A percentile compares a stretch with the other conserved stretches of the same genome.
Evolutionary conservation across 2,888 invertebrate species (phyloP).

Genomic region (Pycnomerus fuliginosus): DNA sequence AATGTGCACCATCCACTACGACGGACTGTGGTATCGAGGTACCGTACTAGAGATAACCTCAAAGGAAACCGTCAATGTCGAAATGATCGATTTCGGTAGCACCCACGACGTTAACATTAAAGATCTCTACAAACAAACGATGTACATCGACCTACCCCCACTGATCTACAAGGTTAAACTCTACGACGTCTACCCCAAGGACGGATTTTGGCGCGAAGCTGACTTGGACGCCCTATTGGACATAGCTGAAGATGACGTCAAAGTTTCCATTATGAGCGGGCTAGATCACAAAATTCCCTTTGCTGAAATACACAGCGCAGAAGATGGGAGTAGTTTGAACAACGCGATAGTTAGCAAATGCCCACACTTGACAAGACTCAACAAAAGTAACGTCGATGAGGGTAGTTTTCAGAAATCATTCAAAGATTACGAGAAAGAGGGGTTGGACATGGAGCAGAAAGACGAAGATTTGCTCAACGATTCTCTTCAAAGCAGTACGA

Average conservation of each 20-base stretch:
- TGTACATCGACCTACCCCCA: conserved; percentile 65
- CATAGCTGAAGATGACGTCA: conserved; percentile 58
- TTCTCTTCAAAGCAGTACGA: too few relatives aligned
- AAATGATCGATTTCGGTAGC: conserved; percentile 84
- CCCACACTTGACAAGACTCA: conserved; percentile 28
- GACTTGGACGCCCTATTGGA: conserved; percentile 65
- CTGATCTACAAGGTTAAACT: conserved; percentile 65
- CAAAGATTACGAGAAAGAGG: too few relatives aligned
- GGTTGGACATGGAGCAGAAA: too few relatives aligned
- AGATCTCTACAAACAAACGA: conserved; percentile 63
- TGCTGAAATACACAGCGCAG: conserved; percentile 35
- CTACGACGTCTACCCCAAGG: conserved; percentile 55
- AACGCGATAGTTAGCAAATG: conserved; percentile 51
- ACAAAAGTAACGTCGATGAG: not conserved
- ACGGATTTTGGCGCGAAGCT: conserved; percentile 54
- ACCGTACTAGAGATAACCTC: conserved; percentile 52
- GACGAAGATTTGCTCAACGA: too few relatives aligned
- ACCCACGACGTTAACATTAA: conserved; percentile 61
- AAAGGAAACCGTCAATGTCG: conserved; percentile 54
- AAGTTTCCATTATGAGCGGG: conserved; percentile 53
- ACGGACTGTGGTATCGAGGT: conserved; percentile 72
- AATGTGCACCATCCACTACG: conserved; percentile 69
- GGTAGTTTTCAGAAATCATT: too few relatives aligned
- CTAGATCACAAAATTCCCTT: conserved; percentile 30
- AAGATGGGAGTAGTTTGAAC: conserved; percentile 45